Base-by-base conservation (phyloP, 1,140 invertebrate species). In the Mesaphorura yosii region DNA sequence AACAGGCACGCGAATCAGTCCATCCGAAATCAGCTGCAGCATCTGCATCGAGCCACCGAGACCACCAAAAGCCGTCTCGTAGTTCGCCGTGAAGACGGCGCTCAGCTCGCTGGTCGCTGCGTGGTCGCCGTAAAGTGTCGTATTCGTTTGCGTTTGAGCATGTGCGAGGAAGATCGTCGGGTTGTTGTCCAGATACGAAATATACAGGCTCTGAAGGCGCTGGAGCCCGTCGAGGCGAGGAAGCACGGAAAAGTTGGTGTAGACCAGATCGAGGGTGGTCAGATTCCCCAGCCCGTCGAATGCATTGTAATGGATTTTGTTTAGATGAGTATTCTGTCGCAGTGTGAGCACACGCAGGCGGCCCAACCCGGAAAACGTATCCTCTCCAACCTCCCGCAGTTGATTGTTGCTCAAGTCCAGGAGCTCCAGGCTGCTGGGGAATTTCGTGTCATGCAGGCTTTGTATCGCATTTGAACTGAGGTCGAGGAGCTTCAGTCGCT, bases 241-340 rank as follows among this genome's bases (percentile, higher is more conserved):
- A 22, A 55, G 48, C 14, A 34, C 0, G 25, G 20, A 19, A 52
- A 50, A 29, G 37, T 51, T 49, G 1, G 47, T 47, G 5, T 41
- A 57, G 29, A 58, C 55, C 27, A 61, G 40, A 12, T 49, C 31
- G 20, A 61, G 28, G 12, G 49, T 45, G 14, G 28, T 29, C 1
- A 61, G 44, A 22, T 57, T 39, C n/a, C 29, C 42, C 4, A 61
- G 46, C 3, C 14, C 29, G 26, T 47, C 44, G 44, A 61, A 61
- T 7, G 56, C 59, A 31, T 41, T 20, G 34, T 31, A 26, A 17
- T 58, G 52, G 1, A 61, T 20, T 2, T 48, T 15, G 17, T 53
- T 40, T 0, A 61, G 34, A 6, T 48, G 55, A 50, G 57, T 61
- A n/a, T n/a, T n/a, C 14, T 25, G 29, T 19, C 26, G 38, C 2